Base-by-base conservation (phyloP, 2,113 vertebrate genomes). In the Benthochromis sp. region DNA sequence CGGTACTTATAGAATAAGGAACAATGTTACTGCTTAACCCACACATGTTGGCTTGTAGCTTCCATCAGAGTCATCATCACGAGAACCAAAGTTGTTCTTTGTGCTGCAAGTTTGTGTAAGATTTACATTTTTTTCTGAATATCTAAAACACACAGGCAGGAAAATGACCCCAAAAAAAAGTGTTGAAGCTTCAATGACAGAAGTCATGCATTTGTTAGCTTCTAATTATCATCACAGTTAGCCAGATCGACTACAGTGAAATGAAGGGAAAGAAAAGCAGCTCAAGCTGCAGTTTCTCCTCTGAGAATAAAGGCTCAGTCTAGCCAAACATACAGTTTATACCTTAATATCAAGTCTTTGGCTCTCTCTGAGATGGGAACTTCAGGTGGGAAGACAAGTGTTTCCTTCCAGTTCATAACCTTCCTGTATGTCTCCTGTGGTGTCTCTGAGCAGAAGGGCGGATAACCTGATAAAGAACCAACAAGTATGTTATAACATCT, bases 401-500 rank as follows among this genome's bases (percentile, higher is more conserved):
- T 99, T 95, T 99, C 99, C 94, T 98, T 98, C 99, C 99, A 99
- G 96, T 98, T 99, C 99, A 99, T 99, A 86, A 99, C 98, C 95
- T 99, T 99, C 91, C 98, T 97, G 61, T 99, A 99, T 0, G 99
- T 99, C 95, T 99, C 99, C 88, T 99, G 99, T 2, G 99, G 99
- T 0, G 98, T 99, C 96, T 99, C 99, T 1, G 99, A 99, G 93
- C 99, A 99, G 96, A 99, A 99, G 3, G 99, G 99, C 14, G 99
- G 99, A 88, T 99, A 99, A 36, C 99, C 99, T 99, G 86, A 83
- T 3, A 84, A 76, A 91, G 14, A 91, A 50, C 16, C 45, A 83
- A 40, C 16, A 54, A 13, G 19, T 8, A 69, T 31, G 47, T 50
- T 31, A 52, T 8, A 34, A n/a, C 45, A 50, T 16, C 47, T 50